Conservation (phyloP, 2,113 vertebrate species). For the Pachyramphus minor region DNA sequence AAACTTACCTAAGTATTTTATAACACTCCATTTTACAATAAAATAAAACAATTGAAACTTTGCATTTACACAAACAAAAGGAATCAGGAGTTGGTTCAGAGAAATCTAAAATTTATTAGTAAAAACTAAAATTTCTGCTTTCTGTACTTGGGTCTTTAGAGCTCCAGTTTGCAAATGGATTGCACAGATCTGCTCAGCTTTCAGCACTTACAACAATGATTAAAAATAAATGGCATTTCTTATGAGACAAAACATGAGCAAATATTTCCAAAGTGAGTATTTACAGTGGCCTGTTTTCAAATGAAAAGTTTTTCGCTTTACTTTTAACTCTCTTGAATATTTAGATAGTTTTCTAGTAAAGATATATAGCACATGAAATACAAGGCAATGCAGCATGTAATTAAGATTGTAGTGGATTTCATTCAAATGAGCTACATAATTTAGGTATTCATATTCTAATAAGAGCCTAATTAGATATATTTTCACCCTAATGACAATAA, state of each 20-base stretch:
- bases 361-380: background rate
- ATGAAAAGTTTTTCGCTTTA: background rate
- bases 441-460: background rate
- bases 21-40: background rate
- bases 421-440: background rate
- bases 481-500: background rate
- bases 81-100: background rate
- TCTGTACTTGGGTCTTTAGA: background rate
- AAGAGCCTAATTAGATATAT: background rate
- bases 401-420: background rate
- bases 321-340: background rate
- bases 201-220: background rate
- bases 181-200: background rate
- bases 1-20: background rate
- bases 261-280: background rate
- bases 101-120: background rate
- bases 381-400: background rate
- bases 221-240: background rate
- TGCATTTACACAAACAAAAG: background rate
- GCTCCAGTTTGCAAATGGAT: background rate
- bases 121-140: background rate
- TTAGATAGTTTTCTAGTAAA: background rate
- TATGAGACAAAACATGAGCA: background rate
- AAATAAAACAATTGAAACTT: background rate
- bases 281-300: background rate